These are phyloP conservation scores for Carassius auratus DNA, from an alignment of 2,113 vertebrate genomes.

Conservation along the genomic window DNA sequence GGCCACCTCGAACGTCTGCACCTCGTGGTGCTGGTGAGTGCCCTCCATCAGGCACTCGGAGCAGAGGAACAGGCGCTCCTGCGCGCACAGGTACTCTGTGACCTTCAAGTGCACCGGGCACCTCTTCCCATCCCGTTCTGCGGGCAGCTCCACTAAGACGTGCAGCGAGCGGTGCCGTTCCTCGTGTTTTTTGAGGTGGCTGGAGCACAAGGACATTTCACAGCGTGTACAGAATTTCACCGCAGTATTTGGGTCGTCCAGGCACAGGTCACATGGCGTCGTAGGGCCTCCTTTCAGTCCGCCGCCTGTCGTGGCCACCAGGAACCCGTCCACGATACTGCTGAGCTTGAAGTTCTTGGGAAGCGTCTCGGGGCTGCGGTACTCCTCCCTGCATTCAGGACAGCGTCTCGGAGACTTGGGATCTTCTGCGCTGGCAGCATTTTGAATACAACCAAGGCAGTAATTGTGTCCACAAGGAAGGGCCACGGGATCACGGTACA, in stretches of 20 bases:
- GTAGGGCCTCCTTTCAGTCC: not conserved
- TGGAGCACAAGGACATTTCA: slow-evolving; percentile 72
- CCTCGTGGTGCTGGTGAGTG: slow-evolving; percentile 67
- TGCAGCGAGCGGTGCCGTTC: slow-evolving; percentile 66
- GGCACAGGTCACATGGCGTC: slow-evolving; percentile 75
- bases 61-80: slow-evolving; percentile 68
- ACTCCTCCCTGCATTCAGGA: slow-evolving; percentile 69
- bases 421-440: not conserved
- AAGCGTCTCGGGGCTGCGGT: slow-evolving; percentile 54
- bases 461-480: slow-evolving; percentile 79
- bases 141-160: slow-evolving; percentile 60
- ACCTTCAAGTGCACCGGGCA: slow-evolving; percentile 66
- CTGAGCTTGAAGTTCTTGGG: slow-evolving; percentile 75
- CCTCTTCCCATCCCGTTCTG: not conserved
- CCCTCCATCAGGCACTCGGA: slow-evolving; percentile 61
- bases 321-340: slow-evolving; percentile 70
- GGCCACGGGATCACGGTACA: slow-evolving; percentile 67
- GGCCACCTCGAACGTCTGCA: slow-evolving; percentile 68
- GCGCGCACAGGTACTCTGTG: slow-evolving; percentile 74
- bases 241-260: slow-evolving; percentile 54
- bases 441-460: slow-evolving; percentile 67
- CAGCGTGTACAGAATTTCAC: slow-evolving; percentile 76
- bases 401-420: slow-evolving; percentile 53
- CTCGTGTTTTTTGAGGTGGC: slow-evolving; percentile 72
- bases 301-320: not conserved